Percentiles rank a stretch among this genome's conserved stretches.
Evolutionary conservation across 2,888 invertebrate genomes (phyloP).

Genomic region (Chaitophorus viminalis): DNA sequence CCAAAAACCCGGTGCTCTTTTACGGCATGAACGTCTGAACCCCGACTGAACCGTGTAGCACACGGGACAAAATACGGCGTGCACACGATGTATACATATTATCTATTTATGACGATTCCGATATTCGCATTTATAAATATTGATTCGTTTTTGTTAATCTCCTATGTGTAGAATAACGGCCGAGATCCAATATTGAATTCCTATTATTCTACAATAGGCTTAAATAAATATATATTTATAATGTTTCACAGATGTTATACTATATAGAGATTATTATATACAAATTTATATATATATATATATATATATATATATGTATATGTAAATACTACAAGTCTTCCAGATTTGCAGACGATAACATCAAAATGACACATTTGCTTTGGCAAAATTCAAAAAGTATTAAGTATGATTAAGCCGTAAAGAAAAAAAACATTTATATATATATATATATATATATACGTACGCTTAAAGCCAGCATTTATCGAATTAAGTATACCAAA

Average conservation of each 20-base stretch:
- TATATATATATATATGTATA: background rate
- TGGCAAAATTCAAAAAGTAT: background rate
- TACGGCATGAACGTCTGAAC: constrained; percentile 54
- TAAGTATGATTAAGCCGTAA: background rate
- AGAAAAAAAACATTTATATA: background rate
- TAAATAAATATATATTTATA: no score
- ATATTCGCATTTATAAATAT: no score
- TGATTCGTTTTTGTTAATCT: no score
- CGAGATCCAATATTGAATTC: no score
- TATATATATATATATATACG: background rate
- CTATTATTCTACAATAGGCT: no score
- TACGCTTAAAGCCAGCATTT: constrained; percentile 23
- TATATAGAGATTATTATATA: no score
- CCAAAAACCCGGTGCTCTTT: constrained; percentile 52
- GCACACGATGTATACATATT: no score
- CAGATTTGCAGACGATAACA: background rate
- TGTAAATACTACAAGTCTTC: constrained; percentile 18
- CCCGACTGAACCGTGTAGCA: background rate
- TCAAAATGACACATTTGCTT: background rate
- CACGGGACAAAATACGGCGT: no score
- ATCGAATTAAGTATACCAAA: constrained; percentile 11
- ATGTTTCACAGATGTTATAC: background rate
- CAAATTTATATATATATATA: no score
- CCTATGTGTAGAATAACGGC: no score
- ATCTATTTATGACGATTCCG: no score